Percentiles rank a stretch among this genome's conserved stretches.
These are phyloP conservation scores for Dysmachus trigonus DNA, from an alignment of 2,888 invertebrate genomes.

Conservation along the genomic window DNA sequence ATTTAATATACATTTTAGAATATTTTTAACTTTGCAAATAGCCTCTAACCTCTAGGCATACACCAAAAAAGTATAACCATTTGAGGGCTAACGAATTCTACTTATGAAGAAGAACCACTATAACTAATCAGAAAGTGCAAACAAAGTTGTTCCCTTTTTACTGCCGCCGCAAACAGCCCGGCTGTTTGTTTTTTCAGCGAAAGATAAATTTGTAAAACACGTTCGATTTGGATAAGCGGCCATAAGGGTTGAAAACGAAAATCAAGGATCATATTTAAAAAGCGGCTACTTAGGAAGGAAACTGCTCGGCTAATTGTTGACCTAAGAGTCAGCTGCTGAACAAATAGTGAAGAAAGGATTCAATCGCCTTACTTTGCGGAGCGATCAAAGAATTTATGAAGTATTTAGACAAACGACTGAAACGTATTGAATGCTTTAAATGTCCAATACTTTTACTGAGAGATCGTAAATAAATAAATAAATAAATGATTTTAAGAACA, in stretches of 20 bases:
- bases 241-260: background rate
- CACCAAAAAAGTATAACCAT: too few relatives aligned
- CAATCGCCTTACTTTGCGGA: background rate
- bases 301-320: background rate
- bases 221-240: background rate
- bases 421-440: background rate
- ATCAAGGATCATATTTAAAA: background rate
- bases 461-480: background rate
- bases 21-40: too few relatives aligned
- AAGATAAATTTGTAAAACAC: background rate
- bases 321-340: background rate
- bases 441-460: background rate
- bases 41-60: too few relatives aligned
- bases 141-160: background rate
- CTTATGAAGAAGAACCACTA: background rate
- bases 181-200: background rate
- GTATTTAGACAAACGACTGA: background rate
- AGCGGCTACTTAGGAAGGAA: background rate
- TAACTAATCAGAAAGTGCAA: background rate
- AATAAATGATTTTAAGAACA: background rate
- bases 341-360: background rate
- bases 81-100: background rate
- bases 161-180: background rate
- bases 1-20: too few relatives aligned
- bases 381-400: background rate